phyloP scores from a whole-genome alignment of 2,888 invertebrate species.

The Leptogaster cylindrica region DNA sequence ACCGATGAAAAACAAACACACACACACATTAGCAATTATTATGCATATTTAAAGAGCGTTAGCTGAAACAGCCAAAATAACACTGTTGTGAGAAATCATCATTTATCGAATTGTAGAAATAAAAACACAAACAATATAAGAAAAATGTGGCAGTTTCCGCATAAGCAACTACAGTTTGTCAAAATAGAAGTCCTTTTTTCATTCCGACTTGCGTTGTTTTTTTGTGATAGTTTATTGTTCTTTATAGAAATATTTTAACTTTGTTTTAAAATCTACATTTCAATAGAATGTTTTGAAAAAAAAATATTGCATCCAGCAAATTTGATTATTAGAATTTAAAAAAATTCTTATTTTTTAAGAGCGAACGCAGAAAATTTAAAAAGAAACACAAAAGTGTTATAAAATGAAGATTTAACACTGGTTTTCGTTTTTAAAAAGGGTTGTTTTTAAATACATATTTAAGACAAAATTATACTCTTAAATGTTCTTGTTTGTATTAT shows the following conservation, averaged over 20 bases:
- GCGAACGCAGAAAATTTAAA: slow-evolving; percentile 3
- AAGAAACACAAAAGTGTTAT: slow-evolving; percentile 22
- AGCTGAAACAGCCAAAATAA: slow-evolving; percentile 1
- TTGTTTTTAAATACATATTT: no score
- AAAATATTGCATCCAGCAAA: not conserved
- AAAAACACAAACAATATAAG: slow-evolving; percentile 2
- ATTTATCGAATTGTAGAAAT: slow-evolving; percentile 18
- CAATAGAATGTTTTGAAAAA: not conserved
- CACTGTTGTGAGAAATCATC: slow-evolving; percentile 7
- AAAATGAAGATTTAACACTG: slow-evolving; percentile 21
- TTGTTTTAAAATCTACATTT: not conserved
- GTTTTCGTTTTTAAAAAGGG: no score
- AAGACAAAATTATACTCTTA: not conserved
- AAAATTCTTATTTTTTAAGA: no score
- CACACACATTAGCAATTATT: slow-evolving; percentile 21
- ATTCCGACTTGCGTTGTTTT: not conserved
- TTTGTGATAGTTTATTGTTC: slow-evolving; percentile 8
- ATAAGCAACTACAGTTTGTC: no score
- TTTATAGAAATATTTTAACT: not conserved
- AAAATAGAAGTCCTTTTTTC: slow-evolving; percentile 5
- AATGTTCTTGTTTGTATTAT: not conserved
- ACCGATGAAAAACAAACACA: slow-evolving; percentile 7
- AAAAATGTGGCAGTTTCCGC: no score
- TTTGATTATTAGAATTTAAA: no score
- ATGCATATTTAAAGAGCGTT: slow-evolving; percentile 15